A percentile compares a stretch with the other conserved stretches of the same genome.
Evolutionary conservation across 2,888 invertebrate genomes (phyloP).

Genomic region (Melanostoma scalare): DNA sequence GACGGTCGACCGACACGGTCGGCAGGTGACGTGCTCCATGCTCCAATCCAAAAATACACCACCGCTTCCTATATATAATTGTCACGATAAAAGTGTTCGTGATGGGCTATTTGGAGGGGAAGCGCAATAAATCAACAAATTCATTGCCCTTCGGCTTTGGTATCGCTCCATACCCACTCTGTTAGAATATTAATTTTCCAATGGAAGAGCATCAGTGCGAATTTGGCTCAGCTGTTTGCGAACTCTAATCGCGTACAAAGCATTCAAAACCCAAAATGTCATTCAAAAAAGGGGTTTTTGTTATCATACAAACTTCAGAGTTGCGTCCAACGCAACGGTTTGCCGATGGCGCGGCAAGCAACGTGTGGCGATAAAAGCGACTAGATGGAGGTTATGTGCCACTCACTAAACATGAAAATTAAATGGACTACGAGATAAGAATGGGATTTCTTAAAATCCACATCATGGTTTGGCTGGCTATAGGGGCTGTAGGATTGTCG

Average conservation of each 20-base stretch:
- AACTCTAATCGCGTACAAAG: constrained; percentile 54
- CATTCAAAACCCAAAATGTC: constrained; percentile 36
- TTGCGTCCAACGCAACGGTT: constrained; percentile 20
- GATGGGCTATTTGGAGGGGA: constrained; percentile 32
- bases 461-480: constrained; percentile 15
- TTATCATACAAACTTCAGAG: constrained; percentile 19
- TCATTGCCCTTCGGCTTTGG: constrained; percentile 51
- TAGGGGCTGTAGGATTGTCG: background rate
- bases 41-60: constrained; percentile 29
- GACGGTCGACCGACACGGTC: background rate
- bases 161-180: constrained; percentile 48
- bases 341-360: background rate
- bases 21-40: constrained; percentile 17
- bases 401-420: constrained; percentile 14
- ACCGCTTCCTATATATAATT: constrained; percentile 35
- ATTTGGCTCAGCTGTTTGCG: background rate
- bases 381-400: background rate
- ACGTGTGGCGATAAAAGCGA: background rate
- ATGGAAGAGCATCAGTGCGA: constrained; percentile 37
- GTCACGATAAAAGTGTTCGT: constrained; percentile 9
- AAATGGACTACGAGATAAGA: constrained; percentile 44
- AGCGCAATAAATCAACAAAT: constrained; percentile 62
- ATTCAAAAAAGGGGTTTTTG: constrained; percentile 43
- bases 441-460: constrained; percentile 30
- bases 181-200: constrained; percentile 63